Base-by-base conservation (phyloP, 2,113 vertebrate genomes). In the Piaya cayana region DNA sequence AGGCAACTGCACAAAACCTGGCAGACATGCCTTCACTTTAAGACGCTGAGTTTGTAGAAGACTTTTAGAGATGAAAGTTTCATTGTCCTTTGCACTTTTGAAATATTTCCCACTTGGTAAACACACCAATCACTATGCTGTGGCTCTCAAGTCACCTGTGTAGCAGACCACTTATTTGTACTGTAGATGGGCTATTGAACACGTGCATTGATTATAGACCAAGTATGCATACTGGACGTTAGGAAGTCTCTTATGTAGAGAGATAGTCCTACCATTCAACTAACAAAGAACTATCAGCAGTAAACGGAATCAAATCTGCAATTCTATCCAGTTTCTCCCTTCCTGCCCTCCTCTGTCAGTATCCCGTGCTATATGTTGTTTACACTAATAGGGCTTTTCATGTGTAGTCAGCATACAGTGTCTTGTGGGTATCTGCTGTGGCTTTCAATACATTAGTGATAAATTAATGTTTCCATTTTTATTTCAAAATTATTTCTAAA, bases 341-440 rank as follows among this genome's bases (percentile, higher is more conserved):
- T 69, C n/a, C 50, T 50, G 15, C 18, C 45, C 12, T 6, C 30
- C 3, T 3, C 0, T 49, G 0, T 21, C 36, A 3, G 2, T 68
- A 25, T 27, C 39, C 36, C 22, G 5, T 1, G 0, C 47, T 39
- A 65, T 36, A 26, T 27, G 8, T 15, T 75, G 49, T 10, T 72
- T 43, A 71, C 53, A 19, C 10, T 9, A 6, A 36, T 0, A 53
- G 18, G 43, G 32, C 16, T 82, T 60, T 77, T 36, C n/a, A 8
- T 21, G 7, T 30, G 23, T 3, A 74, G 15, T 47, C 26, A 39
- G 25, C 27, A 30, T 15, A 20, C 1, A 59, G 36, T 42, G 34
- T 13, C 32, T 77, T 67, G 15, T 65, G 22, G 19, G 4, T 47
- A 52, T 42, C 32, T 86, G 34, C 55, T 32, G 36, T 26, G 59